Evolutionary conservation across 2,797 vertebrate species (phyloP), one percentile per base, ranked within the genome.

Genomic region (Pogoniulus pusillus): DNA sequence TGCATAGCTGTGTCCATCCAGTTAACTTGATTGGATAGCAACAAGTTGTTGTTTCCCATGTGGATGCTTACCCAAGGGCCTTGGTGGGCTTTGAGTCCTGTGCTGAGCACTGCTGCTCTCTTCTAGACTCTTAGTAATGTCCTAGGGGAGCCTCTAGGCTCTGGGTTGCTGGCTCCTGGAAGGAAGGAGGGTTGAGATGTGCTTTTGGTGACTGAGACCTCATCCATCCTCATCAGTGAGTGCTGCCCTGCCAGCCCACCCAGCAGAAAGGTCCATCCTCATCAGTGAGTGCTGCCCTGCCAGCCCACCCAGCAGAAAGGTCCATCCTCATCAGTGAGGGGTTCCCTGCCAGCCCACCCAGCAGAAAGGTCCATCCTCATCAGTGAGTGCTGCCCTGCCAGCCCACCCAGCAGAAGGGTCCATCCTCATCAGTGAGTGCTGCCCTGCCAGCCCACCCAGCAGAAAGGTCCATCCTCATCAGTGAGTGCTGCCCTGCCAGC

Each of bases 181-280:
- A 64, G 18, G 32, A 35, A n/a, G 41, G 24, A 93, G 62, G n/a
- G 5, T 20, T 29, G 65, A 54, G 87, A 58, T 27, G n/a, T 37
- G 55, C 10, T 74, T 41, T 57, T 13, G 78, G 64, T 63, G 74
- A 70, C 68, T 79, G 53, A 24, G 74, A 58, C 11, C 45, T 84
- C 78, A 62, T 22, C 37, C 16, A 66, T 59, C 30, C 82, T 3
- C 64, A n/a, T n/a, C 57, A 10, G 41, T 9, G 80, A 30, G 69
- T 66, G 69, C 84, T 92, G 92, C 35, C 87, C 89, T 87, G 85
- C 58, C 89, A 82, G 85, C 92, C 87, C 89, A 80, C 76, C 85
- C 39, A 41, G 41, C 41, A 41, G 41, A 17, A 41, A 41, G 17
- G 41, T 41, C 41, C 41, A 41, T 41, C 16, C 41, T 41, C 41